A percentile compares a stretch with the other conserved stretches of the same genome.
Evolutionary conservation across 2,888 invertebrate species (phyloP).

Genomic region (Cyclophora albipunctata): DNA sequence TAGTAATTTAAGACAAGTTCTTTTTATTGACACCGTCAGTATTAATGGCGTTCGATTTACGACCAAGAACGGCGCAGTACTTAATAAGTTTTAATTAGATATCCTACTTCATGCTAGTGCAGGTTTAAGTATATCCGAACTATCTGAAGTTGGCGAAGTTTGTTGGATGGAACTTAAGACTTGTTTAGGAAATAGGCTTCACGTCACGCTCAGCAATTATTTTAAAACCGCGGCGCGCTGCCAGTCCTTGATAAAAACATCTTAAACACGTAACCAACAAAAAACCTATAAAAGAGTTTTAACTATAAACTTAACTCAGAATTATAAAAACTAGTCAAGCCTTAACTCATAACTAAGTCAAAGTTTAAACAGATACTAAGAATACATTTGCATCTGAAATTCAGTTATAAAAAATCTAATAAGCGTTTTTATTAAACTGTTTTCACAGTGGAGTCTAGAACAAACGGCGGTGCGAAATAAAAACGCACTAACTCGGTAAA

Average conservation of each 20-base stretch:
- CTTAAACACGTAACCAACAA: neutral
- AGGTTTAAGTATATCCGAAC: too few relatives aligned
- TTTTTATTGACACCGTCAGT: constrained; percentile 14
- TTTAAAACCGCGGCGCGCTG: too few relatives aligned
- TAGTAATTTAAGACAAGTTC: too few relatives aligned
- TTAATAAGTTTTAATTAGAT: constrained; percentile 67
- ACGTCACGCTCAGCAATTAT: too few relatives aligned
- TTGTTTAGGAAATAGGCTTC: constrained; percentile 1
- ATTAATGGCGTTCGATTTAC: constrained; percentile 48
- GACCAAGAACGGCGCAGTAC: constrained; percentile 45
- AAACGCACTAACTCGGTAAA: constrained; percentile 8
- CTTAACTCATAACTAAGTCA: too few relatives aligned
- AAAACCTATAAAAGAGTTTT: neutral
- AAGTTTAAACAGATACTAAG: too few relatives aligned
- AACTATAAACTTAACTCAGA: too few relatives aligned
- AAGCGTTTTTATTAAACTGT: neutral
- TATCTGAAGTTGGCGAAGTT: too few relatives aligned
- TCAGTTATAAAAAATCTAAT: too few relatives aligned
- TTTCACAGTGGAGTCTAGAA: neutral
- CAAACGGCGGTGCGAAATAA: constrained; percentile 5
- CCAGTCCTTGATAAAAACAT: neutral
- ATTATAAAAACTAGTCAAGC: too few relatives aligned
- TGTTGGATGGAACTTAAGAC: too few relatives aligned
- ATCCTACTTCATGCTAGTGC: constrained; percentile 16
- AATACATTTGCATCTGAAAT: too few relatives aligned